Conservation (phyloP, 2,797 vertebrate genomes). For the Poecile montanus region DNA sequence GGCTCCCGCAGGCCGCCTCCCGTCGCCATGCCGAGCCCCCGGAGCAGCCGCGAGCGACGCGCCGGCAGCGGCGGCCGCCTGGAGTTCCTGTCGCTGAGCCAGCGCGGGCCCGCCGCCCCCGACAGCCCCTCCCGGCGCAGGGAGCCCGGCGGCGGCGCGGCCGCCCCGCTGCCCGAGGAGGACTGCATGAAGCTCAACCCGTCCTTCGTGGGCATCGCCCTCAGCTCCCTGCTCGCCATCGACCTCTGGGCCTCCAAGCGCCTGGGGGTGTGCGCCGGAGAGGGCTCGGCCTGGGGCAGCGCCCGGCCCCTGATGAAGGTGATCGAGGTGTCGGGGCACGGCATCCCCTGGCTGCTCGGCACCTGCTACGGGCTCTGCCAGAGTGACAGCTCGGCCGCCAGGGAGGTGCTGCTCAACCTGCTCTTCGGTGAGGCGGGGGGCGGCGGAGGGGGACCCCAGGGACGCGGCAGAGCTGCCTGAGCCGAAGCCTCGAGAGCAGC, state of each 20-base stretch:
- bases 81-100: slow-evolving; percentile 75
- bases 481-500: not conserved
- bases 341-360: slow-evolving; percentile 92
- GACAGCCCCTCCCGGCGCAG: slow-evolving; percentile 79
- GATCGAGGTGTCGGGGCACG: slow-evolving; percentile 93
- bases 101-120: slow-evolving; percentile 67
- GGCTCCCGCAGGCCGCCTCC: not conserved
- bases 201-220: slow-evolving; percentile 86
- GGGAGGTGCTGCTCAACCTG: slow-evolving; percentile 94
- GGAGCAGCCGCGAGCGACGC: slow-evolving; percentile 68
- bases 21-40: slow-evolving; percentile 68
- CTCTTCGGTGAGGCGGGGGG: slow-evolving; percentile 84
- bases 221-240: slow-evolving; percentile 92
- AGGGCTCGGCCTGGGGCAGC: slow-evolving; percentile 92
- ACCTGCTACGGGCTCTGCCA: slow-evolving; percentile 87
- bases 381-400: slow-evolving; percentile 88
- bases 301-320: slow-evolving; percentile 91
- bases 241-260: slow-evolving; percentile 96
- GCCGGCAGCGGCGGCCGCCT: slow-evolving; percentile 70
- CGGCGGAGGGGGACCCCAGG: not conserved
- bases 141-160: slow-evolving; percentile 53
- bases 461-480: not conserved
- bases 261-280: slow-evolving; percentile 91
- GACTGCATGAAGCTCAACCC: slow-evolving; percentile 92
- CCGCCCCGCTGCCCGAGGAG: slow-evolving; percentile 80